These are phyloP conservation scores for Bathynomus jamesi DNA, from an alignment of 1,140 invertebrate species.

Conservation along the genomic window DNA sequence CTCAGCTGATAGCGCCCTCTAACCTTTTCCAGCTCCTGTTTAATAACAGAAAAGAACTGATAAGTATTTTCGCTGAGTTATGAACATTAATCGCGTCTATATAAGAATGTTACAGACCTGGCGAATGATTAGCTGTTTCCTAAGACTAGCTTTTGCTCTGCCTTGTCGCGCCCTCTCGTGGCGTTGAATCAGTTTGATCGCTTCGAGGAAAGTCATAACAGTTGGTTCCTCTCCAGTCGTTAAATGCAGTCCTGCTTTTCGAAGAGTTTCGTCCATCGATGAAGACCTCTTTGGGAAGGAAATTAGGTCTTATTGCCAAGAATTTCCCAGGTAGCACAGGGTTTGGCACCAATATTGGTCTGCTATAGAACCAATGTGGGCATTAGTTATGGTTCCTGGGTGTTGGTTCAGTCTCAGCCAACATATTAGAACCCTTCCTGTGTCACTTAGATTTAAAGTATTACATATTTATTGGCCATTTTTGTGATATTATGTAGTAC, in stretches of 20 bases:
- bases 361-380: not conserved
- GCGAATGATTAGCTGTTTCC: conserved; percentile 13
- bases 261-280: conserved; percentile 19
- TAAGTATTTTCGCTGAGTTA: not conserved
- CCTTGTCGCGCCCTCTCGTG: conserved; percentile 87
- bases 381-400: not conserved
- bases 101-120: conserved; percentile 8
- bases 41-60: not conserved
- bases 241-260: conserved; percentile 22
- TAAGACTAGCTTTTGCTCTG: conserved; percentile 51
- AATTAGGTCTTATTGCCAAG: not conserved
- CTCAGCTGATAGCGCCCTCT: conserved; percentile 65
- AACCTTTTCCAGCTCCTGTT: conserved; percentile 29
- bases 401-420: not conserved
- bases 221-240: conserved; percentile 17
- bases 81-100: not conserved
- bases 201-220: conserved; percentile 66
- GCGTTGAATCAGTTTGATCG: conserved; percentile 73
- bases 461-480: no score
- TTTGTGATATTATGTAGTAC: no score
- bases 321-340: not conserved
- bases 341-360: not conserved
- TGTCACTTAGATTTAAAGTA: no score
- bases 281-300: conserved; percentile 9
- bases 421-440: no score